phyloP scores from a whole-genome alignment of 2,113 vertebrate species.

The Labeo catla region DNA sequence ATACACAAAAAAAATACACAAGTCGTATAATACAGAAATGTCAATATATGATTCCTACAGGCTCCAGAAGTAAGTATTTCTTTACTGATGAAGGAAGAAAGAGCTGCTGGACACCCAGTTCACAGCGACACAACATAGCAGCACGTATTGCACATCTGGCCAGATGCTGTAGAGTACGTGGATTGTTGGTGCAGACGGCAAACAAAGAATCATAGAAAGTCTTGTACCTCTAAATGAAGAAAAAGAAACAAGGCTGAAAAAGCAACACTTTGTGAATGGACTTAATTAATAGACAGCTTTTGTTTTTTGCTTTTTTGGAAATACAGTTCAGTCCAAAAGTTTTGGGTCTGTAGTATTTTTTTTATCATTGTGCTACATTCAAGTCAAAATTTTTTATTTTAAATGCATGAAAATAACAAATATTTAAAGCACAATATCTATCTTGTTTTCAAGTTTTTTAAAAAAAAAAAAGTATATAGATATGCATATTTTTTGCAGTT shows the following conservation, averaged over 20 bases:
- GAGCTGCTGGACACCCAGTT: conserved; percentile 78
- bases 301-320: too few species aligned
- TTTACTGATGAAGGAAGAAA: conserved; percentile 82
- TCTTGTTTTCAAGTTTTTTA: too few species aligned
- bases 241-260: conserved; percentile 27
- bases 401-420: neutral
- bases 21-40: neutral
- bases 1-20: neutral
- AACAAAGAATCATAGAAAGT: conserved; percentile 93
- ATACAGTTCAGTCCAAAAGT: too few species aligned
- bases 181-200: conserved; percentile 82
- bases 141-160: conserved; percentile 85
- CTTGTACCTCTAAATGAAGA: conserved; percentile 77
- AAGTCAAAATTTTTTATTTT: neutral
- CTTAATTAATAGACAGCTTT: neutral
- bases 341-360: too few species aligned
- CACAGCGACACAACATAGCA: conserved; percentile 73
- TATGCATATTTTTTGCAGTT: too few species aligned
- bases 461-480: too few species aligned
- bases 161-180: conserved; percentile 89
- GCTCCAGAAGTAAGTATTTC: conserved; percentile 90
- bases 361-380: too few species aligned
- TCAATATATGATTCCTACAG: conserved; percentile 85
- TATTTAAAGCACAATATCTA: too few species aligned
- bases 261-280: neutral